Conservation (phyloP, 2,113 vertebrate species). For the Clarias magur region DNA sequence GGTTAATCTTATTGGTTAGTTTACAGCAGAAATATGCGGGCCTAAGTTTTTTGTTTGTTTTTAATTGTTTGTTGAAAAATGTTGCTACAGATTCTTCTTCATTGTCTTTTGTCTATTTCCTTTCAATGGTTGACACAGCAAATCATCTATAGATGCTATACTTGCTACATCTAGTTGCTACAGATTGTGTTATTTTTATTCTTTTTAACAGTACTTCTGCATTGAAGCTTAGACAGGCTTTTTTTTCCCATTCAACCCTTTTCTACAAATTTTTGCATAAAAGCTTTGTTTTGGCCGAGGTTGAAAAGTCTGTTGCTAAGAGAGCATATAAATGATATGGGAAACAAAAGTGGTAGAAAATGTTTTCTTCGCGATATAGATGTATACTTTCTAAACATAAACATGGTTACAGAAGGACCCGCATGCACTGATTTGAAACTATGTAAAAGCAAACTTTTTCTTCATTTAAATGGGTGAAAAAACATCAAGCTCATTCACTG, state of each 20-base stretch:
- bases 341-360: background rate
- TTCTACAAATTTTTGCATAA: background rate
- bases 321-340: background rate
- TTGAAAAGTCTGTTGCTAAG: background rate
- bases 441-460: background rate
- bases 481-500: background rate
- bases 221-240: background rate
- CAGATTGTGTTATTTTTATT: background rate
- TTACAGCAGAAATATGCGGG: background rate
- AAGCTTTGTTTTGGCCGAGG: background rate
- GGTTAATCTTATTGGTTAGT: slow-evolving; percentile 93
- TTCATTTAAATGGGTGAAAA: background rate
- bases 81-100: background rate
- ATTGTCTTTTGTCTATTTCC: no score
- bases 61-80: background rate
- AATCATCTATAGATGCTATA: no score
- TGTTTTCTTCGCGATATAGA: background rate
- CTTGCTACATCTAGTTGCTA: no score
- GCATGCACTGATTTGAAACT: background rate
- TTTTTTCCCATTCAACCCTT: background rate
- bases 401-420: background rate
- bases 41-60: background rate
- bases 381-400: background rate
- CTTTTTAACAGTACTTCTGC: background rate
- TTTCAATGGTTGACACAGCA: no score